Conservation (phyloP, 2,888 invertebrate genomes). For the Agrotis segetum region DNA sequence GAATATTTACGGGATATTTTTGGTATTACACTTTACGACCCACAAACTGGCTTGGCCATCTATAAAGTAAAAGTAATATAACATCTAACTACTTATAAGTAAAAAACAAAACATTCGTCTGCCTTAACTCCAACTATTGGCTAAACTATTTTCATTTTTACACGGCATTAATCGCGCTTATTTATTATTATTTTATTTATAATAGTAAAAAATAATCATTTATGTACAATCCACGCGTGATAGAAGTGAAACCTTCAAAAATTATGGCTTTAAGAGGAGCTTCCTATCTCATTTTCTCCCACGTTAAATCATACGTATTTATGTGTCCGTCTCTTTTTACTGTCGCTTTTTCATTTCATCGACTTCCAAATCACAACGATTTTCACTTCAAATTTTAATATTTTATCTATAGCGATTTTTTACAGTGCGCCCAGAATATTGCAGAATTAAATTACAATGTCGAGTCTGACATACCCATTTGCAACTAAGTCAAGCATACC, state of each 20-base stretch:
- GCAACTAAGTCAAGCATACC: too few relatives aligned
- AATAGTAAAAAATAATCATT: too few relatives aligned
- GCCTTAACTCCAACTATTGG: constrained; percentile 8
- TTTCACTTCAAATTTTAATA: background rate
- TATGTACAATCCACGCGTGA: too few relatives aligned
- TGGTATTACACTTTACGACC: constrained; percentile 9
- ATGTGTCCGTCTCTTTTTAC: too few relatives aligned
- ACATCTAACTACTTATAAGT: background rate
- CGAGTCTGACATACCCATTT: background rate
- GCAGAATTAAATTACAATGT: background rate
- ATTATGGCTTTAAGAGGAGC: background rate
- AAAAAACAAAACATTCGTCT: constrained; percentile 5
- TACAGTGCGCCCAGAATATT: constrained; percentile 9
- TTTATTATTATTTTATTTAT: background rate
- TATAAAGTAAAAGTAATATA: background rate
- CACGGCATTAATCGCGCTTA: constrained; percentile 8
- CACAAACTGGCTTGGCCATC: constrained; percentile 23
- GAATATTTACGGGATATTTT: background rate
- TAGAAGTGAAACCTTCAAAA: too few relatives aligned
- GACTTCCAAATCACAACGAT: too few relatives aligned
- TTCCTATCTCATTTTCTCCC: too few relatives aligned
- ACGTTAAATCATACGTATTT: too few relatives aligned
- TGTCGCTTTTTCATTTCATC: too few relatives aligned
- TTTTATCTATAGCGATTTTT: background rate
- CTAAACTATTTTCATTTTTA: constrained; percentile 41